Conservation (phyloP, 2,113 vertebrate species). For the cat (Felis catus) region DNA sequence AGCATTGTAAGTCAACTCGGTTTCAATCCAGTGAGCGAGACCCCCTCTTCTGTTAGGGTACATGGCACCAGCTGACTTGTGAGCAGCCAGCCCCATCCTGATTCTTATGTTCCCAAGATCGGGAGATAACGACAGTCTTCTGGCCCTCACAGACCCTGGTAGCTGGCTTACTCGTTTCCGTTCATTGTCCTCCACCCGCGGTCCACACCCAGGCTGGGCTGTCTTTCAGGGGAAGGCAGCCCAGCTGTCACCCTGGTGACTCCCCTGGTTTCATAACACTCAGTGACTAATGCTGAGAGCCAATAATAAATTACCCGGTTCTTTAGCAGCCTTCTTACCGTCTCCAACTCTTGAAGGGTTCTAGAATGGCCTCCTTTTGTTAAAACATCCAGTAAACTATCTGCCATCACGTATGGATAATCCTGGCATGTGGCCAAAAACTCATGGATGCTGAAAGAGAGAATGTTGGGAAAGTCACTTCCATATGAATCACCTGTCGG, state of each 20-base stretch:
- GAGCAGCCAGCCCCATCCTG: not conserved
- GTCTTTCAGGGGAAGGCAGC: constrained; percentile 4
- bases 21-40: not conserved
- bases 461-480: constrained; percentile 22
- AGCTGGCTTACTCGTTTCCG: not conserved
- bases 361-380: constrained; percentile 95
- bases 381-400: constrained; percentile 94
- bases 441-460: constrained; percentile 88
- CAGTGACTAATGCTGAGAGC: constrained; percentile 42
- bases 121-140: not conserved
- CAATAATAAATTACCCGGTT: not conserved
- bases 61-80: not conserved
- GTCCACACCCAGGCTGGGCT: constrained; percentile 12
- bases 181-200: constrained; percentile 40
- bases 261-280: constrained; percentile 51
- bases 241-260: constrained; percentile 28
- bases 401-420: constrained; percentile 93
- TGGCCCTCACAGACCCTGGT: not conserved
- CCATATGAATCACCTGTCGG: not conserved
- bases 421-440: constrained; percentile 93
- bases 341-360: constrained; percentile 87
- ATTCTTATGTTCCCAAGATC: not conserved
- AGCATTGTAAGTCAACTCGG: not conserved
- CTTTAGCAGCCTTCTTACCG: constrained; percentile 83
- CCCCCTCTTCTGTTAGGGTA: not conserved